Conservation (phyloP, 2,113 vertebrate species). For the Jaculus jaculus region DNA sequence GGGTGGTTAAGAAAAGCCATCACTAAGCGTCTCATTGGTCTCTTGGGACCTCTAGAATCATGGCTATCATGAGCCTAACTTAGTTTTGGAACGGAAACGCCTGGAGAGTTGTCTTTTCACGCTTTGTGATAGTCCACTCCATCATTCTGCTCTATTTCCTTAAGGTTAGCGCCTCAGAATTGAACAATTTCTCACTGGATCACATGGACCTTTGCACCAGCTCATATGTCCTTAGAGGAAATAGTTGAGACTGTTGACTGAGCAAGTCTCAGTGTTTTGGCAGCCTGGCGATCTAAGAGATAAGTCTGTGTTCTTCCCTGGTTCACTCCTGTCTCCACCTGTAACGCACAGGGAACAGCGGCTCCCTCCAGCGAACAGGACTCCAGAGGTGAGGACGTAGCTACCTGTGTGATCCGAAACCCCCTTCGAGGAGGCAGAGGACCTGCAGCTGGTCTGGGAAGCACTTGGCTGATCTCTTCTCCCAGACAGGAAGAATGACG, state of each 20-base stretch:
- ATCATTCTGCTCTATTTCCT: background rate
- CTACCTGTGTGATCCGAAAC: background rate
- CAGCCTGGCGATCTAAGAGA: background rate
- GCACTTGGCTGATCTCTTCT: background rate
- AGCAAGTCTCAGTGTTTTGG: background rate
- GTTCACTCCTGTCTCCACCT: background rate
- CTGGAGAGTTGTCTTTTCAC: background rate
- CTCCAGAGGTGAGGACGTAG: accelerated
- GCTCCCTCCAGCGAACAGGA: too few species aligned
- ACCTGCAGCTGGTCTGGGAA: background rate
- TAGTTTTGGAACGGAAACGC: background rate
- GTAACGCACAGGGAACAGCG: background rate
- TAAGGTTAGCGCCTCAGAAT: background rate
- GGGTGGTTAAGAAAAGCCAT: background rate
- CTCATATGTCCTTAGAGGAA: background rate
- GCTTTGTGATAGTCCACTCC: background rate
- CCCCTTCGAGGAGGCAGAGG: background rate
- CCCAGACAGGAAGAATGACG: background rate
- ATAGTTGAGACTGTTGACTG: background rate
- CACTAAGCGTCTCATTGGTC: background rate
- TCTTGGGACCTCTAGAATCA: background rate
- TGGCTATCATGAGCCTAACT: background rate
- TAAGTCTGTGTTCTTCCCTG: background rate
- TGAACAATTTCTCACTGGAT: background rate
- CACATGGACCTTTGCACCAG: background rate